Evolutionary conservation across 2,888 invertebrate genomes (phyloP), one percentile per base, ranked within the genome.

Genomic region (Drosophila kuntzei): DNA sequence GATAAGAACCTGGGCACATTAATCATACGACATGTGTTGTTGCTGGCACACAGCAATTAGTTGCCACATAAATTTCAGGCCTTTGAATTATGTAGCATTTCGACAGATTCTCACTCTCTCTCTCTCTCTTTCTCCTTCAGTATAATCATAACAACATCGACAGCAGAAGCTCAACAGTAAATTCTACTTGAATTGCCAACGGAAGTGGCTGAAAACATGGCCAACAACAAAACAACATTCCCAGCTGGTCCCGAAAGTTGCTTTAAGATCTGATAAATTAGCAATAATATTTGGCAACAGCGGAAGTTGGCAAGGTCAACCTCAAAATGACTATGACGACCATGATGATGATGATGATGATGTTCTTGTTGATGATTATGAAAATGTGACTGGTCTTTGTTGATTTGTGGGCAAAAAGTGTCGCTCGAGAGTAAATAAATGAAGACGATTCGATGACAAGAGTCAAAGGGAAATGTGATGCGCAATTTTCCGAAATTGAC

Each of bases 21-120:
- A 88, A 84, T 87, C 84, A 88, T 87, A 86, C 86, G 84, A 75
- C 83, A 88, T 77, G 83, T 82, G 82, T 71, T 83, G 55, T 61
- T 60, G 62, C 59, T 66, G 67, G 47, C 72, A 53, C 34, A 46
- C 57, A 69, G 83, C 83, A 83, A 87, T 83, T 83, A 83, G 87
- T 71, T 76, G 71, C 63, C 69, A 67, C 79, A 79, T 74, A 75
- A 75, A 74, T 81, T 79, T 71, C 54, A 44, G 44, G 58, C 43
- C 67, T 58, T 67, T 76, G 73, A 83, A 87, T 87, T 75, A 78
- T 87, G 84, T 60, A 83, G 73, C 74, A 64, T 50, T 60, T 60
- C 49, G 16, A 50, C 22, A 60, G 51, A 59, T 55, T 53, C 44
- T 46, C 57, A 39, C 61, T 44, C 46, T 51, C 27, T 39, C 50